Conservation (phyloP, 2,888 invertebrate genomes). For the Amphipoea oculea region DNA sequence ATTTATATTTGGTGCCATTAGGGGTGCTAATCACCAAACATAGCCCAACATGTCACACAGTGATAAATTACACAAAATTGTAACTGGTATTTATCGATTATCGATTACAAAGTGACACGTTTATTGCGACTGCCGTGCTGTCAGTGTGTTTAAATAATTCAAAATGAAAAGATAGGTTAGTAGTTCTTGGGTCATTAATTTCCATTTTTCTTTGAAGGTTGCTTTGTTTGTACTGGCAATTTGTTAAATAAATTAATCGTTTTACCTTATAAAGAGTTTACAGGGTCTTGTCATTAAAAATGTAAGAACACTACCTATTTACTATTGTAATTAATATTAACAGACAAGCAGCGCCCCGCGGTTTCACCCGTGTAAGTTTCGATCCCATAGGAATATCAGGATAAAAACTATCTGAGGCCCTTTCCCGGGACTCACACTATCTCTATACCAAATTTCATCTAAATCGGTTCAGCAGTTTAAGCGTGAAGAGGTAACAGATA, state of each 20-base stretch:
- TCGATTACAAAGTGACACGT: constrained; percentile 75
- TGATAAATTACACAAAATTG: constrained; percentile 74
- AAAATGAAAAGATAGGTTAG: constrained; percentile 29
- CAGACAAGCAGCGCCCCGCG: too few relatives aligned
- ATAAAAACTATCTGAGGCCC: too few relatives aligned
- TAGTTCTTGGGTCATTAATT: constrained; percentile 14
- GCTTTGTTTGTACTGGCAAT: not conserved
- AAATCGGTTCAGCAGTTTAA: too few relatives aligned
- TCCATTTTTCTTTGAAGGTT: constrained; percentile 7
- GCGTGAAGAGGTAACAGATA: too few relatives aligned
- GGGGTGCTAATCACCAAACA: constrained; percentile 69
- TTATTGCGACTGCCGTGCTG: constrained; percentile 50
- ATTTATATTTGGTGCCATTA: constrained; percentile 59
- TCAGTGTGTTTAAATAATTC: constrained; percentile 51
- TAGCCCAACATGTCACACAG: constrained; percentile 65
- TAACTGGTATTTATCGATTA: constrained; percentile 74
- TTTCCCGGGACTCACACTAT: too few relatives aligned
- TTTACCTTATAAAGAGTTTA: not conserved
- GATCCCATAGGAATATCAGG: too few relatives aligned
- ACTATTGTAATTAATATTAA: not conserved
- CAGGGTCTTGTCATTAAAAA: not conserved
- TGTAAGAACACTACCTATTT: not conserved
- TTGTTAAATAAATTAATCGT: constrained; percentile 10
- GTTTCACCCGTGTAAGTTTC: too few relatives aligned
- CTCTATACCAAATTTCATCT: too few relatives aligned